Base-by-base conservation (phyloP, 2,888 invertebrate genomes). In the Poecilus cupreus region DNA sequence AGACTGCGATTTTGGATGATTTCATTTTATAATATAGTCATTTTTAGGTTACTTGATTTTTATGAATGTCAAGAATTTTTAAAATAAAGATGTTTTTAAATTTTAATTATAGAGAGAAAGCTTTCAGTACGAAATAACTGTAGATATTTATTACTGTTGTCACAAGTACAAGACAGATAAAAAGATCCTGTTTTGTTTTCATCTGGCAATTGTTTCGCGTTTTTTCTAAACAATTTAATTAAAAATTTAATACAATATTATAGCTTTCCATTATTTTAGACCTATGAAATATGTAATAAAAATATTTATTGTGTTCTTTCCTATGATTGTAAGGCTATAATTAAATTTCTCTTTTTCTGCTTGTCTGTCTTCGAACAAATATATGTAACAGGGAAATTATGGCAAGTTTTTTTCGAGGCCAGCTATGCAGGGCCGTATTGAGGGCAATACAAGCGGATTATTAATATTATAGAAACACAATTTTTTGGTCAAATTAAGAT, bases 131-230 rank as follows among this genome's bases (percentile, higher is more conserved):
- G 13, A 60, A 68, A 68, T 68, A 68, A 68, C 13, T 18, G 64
- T 37, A 68, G 64, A 68, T 13, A 68, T 68, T 68, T 68, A 68
- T 68, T 68, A 18, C 37, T 51, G 37, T 68, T 68, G 64, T 68
- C 64, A 68, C 64, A 37, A 37, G 37, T 60, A 68, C 64, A 68
- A 68, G 37, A 37, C 18, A 51, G 51, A 5, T 68, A 68, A 68
- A 32, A 68, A 68, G 64, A 68, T 68, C 64, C 64, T 37, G 64
- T 68, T 68, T 68, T 51, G 64, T 68, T 60, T 68, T 16, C 64
- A 68, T 68, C 64, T 57, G 37, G 18, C 64, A 68, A 68, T 68
- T 68, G 64, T 68, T 68, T 60, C 37, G 2, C 5, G 10, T 68
- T 68, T 64, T 68, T 60, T 13, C 60, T 3, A 13, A 13, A 54